phyloP scores from a whole-genome alignment of 2,113 vertebrate genomes.

The Fukomys damarensis region DNA sequence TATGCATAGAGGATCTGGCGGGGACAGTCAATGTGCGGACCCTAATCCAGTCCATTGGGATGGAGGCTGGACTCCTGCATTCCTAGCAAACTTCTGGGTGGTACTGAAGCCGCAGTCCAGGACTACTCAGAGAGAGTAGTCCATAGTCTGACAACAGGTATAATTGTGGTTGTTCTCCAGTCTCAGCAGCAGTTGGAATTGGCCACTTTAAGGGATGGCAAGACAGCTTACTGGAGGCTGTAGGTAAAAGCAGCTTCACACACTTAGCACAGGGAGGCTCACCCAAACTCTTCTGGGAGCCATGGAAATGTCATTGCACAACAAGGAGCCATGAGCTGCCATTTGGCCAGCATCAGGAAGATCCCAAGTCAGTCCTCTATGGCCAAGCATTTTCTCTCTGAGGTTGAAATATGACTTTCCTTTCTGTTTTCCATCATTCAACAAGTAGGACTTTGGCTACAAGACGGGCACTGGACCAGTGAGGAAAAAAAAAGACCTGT shows the following conservation, averaged over 20 bases:
- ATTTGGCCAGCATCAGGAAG: not conserved
- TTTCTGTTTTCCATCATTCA: not conserved
- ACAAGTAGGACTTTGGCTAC: not conserved
- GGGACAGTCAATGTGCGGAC: not conserved
- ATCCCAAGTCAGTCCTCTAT: not conserved
- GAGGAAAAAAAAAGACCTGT: not conserved
- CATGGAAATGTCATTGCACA: not conserved
- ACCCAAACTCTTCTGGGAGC: not conserved
- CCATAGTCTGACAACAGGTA: not conserved
- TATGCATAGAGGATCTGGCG: not conserved
- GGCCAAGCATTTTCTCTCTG: not conserved
- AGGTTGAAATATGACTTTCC: conserved; percentile 1
- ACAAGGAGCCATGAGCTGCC: not conserved
- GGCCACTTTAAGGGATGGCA: not conserved
- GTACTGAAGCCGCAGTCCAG: not conserved
- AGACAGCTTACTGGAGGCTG: not conserved
- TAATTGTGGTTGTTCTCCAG: not conserved
- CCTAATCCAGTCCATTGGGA: not conserved
- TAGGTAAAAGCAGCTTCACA: not conserved
- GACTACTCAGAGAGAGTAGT: not conserved
- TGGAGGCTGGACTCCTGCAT: not conserved
- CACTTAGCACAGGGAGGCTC: not conserved
- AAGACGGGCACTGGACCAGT: not conserved
- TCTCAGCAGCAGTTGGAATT: not conserved
- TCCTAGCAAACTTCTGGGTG: not conserved